Percentiles rank a stretch among this genome's conserved stretches.
Evolutionary conservation across 2,888 invertebrate genomes (phyloP).

Genomic region (Tipula vernalis): DNA sequence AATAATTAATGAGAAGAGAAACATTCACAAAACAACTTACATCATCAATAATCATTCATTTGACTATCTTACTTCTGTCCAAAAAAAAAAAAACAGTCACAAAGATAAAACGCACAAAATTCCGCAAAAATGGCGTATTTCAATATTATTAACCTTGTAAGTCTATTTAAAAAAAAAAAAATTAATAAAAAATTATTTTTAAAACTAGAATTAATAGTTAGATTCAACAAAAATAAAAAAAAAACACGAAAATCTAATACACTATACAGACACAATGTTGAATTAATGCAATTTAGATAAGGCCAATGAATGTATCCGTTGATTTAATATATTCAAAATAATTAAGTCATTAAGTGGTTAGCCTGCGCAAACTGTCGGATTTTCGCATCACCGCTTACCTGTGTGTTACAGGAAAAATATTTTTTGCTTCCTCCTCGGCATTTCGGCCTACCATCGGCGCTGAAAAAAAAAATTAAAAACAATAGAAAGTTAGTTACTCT

Average conservation of each 20-base stretch:
- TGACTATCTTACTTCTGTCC: background rate
- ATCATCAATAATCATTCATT: background rate
- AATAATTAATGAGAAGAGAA: background rate
- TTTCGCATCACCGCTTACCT: constrained; percentile 37
- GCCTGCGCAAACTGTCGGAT: background rate
- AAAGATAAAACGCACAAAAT: background rate
- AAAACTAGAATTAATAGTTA: background rate
- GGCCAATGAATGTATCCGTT: background rate
- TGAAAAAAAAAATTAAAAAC: constrained; percentile 29
- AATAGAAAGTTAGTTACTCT: background rate
- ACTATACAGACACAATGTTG: background rate
- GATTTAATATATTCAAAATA: background rate
- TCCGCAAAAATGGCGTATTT: background rate
- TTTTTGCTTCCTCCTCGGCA: constrained; percentile 71
- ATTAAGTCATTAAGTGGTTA: background rate
- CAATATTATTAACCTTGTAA: background rate
- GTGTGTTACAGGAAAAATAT: constrained; percentile 85
- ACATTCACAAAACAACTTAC: background rate
- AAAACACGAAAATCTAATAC: background rate
- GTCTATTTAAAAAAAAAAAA: background rate
- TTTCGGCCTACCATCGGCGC: constrained; percentile 44
- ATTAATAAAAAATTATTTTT: background rate
- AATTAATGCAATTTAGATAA: background rate
- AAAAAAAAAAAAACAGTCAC: background rate
- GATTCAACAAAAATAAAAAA: background rate